Percentiles rank a stretch among this genome's conserved stretches.
phyloP scores from a whole-genome alignment of 1,140 invertebrate species.

The Pachyrhynchus sulphureomaculatus region DNA sequence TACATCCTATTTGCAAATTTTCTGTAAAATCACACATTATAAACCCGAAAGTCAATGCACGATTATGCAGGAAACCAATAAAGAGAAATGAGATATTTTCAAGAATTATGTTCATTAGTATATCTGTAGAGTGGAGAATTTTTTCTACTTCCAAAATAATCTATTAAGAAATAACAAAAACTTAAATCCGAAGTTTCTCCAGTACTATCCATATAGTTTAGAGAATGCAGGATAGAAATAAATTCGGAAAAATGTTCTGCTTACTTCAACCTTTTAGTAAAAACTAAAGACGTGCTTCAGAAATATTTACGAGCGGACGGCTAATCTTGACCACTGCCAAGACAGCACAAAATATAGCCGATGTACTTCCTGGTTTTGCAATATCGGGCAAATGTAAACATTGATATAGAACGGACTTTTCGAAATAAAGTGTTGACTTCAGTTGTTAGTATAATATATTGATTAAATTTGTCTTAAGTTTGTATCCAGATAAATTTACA shows the following conservation, averaged over 20 bases:
- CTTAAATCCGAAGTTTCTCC: too few relatives aligned
- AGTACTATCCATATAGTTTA: too few relatives aligned
- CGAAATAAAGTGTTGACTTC: slow-evolving; percentile 16
- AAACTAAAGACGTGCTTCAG: slow-evolving; percentile 20
- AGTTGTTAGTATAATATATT: neutral
- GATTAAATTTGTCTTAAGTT: neutral
- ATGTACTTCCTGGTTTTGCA: slow-evolving; percentile 20
- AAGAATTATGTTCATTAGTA: too few relatives aligned
- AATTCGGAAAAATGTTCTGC: slow-evolving; percentile 10
- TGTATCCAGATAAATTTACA: too few relatives aligned
- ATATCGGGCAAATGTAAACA: slow-evolving; percentile 28
- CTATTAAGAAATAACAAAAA: too few relatives aligned
- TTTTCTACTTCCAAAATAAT: too few relatives aligned
- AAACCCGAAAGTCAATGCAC: too few relatives aligned
- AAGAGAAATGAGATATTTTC: too few relatives aligned
- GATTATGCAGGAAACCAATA: too few relatives aligned
- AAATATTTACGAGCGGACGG: slow-evolving; percentile 27
- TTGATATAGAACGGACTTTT: slow-evolving; percentile 20
- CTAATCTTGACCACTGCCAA: slow-evolving; percentile 30
- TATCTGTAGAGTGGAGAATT: too few relatives aligned
- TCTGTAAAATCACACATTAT: too few relatives aligned
- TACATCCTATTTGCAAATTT: too few relatives aligned
- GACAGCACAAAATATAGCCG: slow-evolving; percentile 20
- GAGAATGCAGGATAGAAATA: neutral
- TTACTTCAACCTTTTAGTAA: neutral